Conservation (phyloP, 2,113 vertebrate genomes). For the Oncorhynchus keta region DNA sequence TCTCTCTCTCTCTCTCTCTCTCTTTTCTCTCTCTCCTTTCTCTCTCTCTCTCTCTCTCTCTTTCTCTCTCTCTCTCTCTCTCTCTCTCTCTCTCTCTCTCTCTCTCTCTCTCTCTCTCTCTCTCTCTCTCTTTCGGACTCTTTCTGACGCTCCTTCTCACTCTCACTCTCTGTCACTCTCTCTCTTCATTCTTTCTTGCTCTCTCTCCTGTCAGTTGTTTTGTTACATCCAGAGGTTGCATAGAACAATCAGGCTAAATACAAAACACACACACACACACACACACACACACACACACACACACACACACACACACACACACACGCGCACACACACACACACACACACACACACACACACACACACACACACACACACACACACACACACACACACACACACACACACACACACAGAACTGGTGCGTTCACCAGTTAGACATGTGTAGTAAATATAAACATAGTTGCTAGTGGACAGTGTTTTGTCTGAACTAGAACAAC, state of each 20-base stretch:
- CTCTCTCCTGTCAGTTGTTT: conserved; percentile 17
- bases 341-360: too few relatives aligned
- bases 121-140: too few relatives aligned
- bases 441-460: conserved; percentile 60
- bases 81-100: background rate
- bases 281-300: conserved; percentile 2
- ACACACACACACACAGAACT: conserved; percentile 9
- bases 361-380: too few relatives aligned
- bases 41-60: too few relatives aligned
- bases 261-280: too few relatives aligned
- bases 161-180: background rate
- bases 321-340: too few relatives aligned
- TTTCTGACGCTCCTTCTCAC: too few relatives aligned
- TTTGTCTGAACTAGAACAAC: conserved; percentile 23
- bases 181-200: conserved; percentile 27
- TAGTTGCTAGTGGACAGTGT: conserved; percentile 49
- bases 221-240: conserved; percentile 24
- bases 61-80: too few relatives aligned
- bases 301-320: background rate
- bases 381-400: background rate
- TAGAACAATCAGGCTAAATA: too few relatives aligned
- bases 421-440: conserved; percentile 27
- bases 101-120: too few relatives aligned
- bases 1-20: too few relatives aligned
- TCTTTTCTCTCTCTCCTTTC: too few relatives aligned